Conservation (phyloP, 2,888 invertebrate species). For the Erannis defoliaria region DNA sequence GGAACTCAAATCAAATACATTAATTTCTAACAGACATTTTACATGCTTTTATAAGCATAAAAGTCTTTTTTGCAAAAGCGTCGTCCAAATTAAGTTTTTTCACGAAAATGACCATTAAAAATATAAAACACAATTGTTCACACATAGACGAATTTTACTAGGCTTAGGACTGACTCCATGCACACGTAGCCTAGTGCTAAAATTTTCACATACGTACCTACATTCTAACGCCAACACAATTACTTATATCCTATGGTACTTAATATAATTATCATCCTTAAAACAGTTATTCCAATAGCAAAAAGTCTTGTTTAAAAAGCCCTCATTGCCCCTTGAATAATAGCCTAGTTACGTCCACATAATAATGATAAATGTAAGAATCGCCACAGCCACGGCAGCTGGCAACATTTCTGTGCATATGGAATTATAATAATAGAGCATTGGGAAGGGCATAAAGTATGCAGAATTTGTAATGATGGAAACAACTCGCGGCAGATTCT, state of each 20-base stretch:
- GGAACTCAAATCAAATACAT: no score
- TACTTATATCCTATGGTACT: no score
- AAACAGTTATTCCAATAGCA: background rate
- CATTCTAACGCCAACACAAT: no score
- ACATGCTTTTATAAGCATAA: background rate
- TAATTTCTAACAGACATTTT: no score
- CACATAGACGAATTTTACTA: no score
- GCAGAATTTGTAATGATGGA: slow-evolving; percentile 29
- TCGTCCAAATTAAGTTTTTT: background rate
- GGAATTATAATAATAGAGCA: slow-evolving; percentile 39
- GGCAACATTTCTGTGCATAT: slow-evolving; percentile 51
- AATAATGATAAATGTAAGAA: slow-evolving; percentile 58
- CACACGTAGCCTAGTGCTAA: no score
- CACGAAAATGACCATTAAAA: background rate
- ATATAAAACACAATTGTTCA: no score
- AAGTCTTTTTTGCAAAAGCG: background rate
- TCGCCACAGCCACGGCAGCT: slow-evolving; percentile 48
- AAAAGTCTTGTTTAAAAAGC: background rate
- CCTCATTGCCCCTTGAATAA: background rate
- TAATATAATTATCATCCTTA: no score
- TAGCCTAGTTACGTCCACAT: slow-evolving; percentile 14
- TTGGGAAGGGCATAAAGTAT: slow-evolving; percentile 19
- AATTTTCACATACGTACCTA: no score
- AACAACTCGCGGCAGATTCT: background rate
- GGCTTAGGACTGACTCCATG: no score